These are phyloP conservation scores for Xylophagus ater DNA, from an alignment of 2,888 invertebrate genomes.

Conservation along the genomic window DNA sequence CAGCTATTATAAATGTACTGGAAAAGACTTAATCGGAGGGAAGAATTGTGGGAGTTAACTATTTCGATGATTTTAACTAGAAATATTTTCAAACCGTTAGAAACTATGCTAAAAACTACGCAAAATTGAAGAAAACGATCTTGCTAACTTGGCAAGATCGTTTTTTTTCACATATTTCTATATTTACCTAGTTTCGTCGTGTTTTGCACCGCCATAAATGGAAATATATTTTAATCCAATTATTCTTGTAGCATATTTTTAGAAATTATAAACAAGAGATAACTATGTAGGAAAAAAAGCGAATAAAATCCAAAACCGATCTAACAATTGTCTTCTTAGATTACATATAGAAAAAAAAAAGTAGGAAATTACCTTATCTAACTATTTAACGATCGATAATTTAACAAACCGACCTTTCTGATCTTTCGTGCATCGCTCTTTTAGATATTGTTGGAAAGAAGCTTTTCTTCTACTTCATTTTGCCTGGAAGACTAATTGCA, in stretches of 20 bases:
- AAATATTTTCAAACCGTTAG: too few species aligned
- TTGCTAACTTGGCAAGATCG: conserved; percentile 3
- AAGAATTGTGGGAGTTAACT: too few species aligned
- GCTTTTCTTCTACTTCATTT: conserved; percentile 9
- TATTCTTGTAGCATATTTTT: conserved; percentile 10
- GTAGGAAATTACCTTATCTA: too few species aligned
- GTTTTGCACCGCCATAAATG: conserved; percentile 12
- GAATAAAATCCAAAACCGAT: not conserved
- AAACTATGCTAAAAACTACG: too few species aligned
- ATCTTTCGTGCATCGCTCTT: conserved; percentile 14
- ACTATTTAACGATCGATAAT: conserved; percentile 14
- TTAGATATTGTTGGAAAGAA: too few species aligned
- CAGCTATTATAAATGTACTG: too few species aligned
- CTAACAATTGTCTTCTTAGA: conserved; percentile 5
- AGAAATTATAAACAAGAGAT: too few species aligned
- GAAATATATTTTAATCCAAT: conserved; percentile 13
- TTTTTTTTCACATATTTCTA: conserved; percentile 8
- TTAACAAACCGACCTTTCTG: conserved; percentile 11
- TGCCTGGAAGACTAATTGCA: conserved; percentile 11
- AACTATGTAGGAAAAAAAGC: too few species aligned
- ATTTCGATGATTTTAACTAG: too few species aligned
- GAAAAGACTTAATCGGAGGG: too few species aligned
- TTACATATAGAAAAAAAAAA: too few species aligned
- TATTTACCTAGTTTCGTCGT: conserved; percentile 6
- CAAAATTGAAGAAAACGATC: too few species aligned